Evolutionary conservation across 1,140 invertebrate species (phyloP).

Genomic region (Lepidurus couesii): DNA sequence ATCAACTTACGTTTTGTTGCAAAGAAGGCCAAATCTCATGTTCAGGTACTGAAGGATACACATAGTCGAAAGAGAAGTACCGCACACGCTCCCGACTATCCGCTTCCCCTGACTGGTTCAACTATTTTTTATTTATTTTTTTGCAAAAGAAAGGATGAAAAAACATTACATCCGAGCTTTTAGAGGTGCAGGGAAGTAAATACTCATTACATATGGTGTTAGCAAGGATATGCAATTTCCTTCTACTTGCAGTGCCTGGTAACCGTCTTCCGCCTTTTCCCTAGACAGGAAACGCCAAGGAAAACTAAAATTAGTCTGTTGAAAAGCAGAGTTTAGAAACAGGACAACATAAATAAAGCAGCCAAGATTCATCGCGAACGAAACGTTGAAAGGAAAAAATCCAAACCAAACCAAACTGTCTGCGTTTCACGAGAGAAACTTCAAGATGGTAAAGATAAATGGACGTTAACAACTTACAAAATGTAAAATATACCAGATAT

Average conservation of each 20-base stretch:
- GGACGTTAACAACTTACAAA: too few species aligned
- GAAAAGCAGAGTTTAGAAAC: neutral
- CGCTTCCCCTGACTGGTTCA: neutral
- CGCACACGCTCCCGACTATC: neutral
- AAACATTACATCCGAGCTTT: neutral
- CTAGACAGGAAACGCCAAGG: neutral
- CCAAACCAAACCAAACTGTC: neutral
- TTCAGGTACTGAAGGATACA: conserved; percentile 3
- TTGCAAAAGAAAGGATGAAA: neutral
- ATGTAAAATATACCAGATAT: too few species aligned
- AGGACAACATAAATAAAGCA: neutral
- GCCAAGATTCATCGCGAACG: neutral
- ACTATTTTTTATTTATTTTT: neutral
- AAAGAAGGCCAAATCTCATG: neutral
- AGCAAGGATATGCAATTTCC: conserved; percentile 18
- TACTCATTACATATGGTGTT: neutral
- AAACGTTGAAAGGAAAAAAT: neutral
- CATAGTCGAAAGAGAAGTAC: neutral
- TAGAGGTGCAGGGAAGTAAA: too few species aligned
- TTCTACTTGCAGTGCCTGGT: neutral
- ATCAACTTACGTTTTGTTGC: neutral
- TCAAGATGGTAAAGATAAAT: too few species aligned
- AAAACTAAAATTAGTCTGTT: conserved; percentile 4
- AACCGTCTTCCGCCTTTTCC: conserved; percentile 7
- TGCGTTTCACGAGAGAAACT: too few species aligned